These are phyloP conservation scores for Odontomyia ornata DNA, from an alignment of 2,888 invertebrate genomes.

Conservation along the genomic window DNA sequence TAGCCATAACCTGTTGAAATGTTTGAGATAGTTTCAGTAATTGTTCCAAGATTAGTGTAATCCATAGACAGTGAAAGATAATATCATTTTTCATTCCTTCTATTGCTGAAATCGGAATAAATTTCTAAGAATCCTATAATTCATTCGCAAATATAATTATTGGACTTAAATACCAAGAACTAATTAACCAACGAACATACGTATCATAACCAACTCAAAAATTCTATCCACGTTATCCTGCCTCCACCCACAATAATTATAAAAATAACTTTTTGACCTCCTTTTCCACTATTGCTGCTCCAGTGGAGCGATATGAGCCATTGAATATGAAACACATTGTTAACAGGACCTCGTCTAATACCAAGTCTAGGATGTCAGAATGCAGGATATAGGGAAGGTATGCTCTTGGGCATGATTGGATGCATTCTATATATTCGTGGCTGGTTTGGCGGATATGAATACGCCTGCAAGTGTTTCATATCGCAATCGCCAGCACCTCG, in stretches of 20 bases:
- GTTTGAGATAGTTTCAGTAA: too few relatives aligned
- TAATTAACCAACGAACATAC: too few relatives aligned
- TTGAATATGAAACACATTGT: constrained; percentile 41
- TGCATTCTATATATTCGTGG: constrained; percentile 19
- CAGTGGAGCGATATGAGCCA: constrained; percentile 13
- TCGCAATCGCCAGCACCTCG: constrained; percentile 18
- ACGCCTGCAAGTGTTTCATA: constrained; percentile 36
- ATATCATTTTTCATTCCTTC: too few relatives aligned
- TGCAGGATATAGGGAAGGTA: constrained; percentile 12
- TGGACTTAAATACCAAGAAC: too few relatives aligned
- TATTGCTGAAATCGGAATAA: too few relatives aligned
- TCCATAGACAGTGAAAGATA: too few relatives aligned
- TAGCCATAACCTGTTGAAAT: too few relatives aligned
- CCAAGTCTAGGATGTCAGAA: constrained; percentile 22
- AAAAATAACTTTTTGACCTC: constrained; percentile 6
- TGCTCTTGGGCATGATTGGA: constrained; percentile 47
- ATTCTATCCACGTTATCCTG: background rate
- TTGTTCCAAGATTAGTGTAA: too few relatives aligned
- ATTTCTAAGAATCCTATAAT: too few relatives aligned
- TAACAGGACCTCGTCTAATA: constrained; percentile 15
- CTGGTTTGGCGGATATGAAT: constrained; percentile 35
- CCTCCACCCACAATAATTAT: background rate
- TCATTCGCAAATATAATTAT: too few relatives aligned
- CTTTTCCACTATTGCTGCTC: constrained; percentile 10
- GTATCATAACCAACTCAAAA: background rate